Evolutionary conservation across 2,888 invertebrate genomes (phyloP).

Genomic region (Saturnia pavonia): DNA sequence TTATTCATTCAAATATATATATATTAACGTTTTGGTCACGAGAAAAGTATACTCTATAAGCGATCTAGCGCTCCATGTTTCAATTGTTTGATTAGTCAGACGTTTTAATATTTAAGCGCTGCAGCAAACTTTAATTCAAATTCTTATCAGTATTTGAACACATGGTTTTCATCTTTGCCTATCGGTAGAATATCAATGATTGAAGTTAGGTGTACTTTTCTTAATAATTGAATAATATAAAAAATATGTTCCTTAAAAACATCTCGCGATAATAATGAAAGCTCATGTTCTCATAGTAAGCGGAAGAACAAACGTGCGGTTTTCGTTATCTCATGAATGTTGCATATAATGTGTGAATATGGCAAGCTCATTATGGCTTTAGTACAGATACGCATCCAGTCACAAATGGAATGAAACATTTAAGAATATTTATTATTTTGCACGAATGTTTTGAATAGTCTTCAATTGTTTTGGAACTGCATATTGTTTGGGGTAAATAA

Average conservation of each 20-base stretch:
- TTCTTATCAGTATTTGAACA: too few relatives aligned
- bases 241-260: neutral
- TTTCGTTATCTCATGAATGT: conserved; percentile 38
- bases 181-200: too few relatives aligned
- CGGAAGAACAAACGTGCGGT: conserved; percentile 31
- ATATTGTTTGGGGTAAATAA: too few relatives aligned
- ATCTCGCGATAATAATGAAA: conserved; percentile 15
- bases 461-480: neutral
- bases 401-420: neutral
- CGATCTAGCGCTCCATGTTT: too few relatives aligned
- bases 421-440: neutral
- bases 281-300: conserved; percentile 19
- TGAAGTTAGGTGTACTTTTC: too few relatives aligned
- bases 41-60: too few relatives aligned
- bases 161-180: too few relatives aligned
- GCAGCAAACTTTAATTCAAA: too few relatives aligned
- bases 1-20: too few relatives aligned
- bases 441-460: neutral
- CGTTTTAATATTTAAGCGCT: too few relatives aligned
- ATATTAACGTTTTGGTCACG: too few relatives aligned
- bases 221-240: neutral
- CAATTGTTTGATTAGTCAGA: too few relatives aligned
- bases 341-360: conserved; percentile 21
- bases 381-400: neutral
- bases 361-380: neutral